phyloP scores from a whole-genome alignment of 2,797 vertebrate species.

The Notamacropus eugenii region DNA sequence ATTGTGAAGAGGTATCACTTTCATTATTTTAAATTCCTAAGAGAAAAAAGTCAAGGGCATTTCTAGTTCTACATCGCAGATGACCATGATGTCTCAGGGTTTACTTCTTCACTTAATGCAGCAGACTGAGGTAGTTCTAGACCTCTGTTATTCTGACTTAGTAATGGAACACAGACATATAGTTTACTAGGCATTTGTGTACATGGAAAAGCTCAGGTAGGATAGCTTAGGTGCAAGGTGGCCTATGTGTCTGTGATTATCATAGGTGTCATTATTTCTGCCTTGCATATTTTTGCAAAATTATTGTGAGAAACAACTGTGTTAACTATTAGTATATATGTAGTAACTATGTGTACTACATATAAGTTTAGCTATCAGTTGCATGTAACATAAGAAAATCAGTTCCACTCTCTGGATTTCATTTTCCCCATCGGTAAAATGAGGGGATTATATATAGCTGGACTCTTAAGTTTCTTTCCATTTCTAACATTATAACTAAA shows the following conservation, averaged over 20 bases:
- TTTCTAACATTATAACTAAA: neutral
- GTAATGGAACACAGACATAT: neutral
- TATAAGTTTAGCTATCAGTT: neutral
- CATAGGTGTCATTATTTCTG: neutral
- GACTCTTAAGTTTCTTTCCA: neutral
- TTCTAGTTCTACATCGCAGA: neutral
- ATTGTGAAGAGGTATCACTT: conserved; percentile 10
- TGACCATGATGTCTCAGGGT: neutral
- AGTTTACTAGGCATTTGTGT: neutral
- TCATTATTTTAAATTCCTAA: conserved; percentile 8
- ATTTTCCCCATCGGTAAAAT: neutral
- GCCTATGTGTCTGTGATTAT: neutral
- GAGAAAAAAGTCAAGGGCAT: neutral
- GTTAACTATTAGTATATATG: neutral
- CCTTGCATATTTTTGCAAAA: neutral
- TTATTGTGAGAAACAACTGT: neutral
- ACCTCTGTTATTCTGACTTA: neutral
- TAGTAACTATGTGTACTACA: neutral
- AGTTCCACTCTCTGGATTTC: neutral
- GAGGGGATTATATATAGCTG: neutral
- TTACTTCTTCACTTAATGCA: neutral
- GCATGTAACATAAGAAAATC: neutral
- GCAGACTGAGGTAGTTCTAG: neutral
- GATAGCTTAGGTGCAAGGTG: neutral
- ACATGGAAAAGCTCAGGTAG: neutral